A percentile compares a stretch with the other conserved stretches of the same genome.
Evolutionary conservation across 2,113 vertebrate species (phyloP).

Genomic region (Nothoprocta perdicaria): DNA sequence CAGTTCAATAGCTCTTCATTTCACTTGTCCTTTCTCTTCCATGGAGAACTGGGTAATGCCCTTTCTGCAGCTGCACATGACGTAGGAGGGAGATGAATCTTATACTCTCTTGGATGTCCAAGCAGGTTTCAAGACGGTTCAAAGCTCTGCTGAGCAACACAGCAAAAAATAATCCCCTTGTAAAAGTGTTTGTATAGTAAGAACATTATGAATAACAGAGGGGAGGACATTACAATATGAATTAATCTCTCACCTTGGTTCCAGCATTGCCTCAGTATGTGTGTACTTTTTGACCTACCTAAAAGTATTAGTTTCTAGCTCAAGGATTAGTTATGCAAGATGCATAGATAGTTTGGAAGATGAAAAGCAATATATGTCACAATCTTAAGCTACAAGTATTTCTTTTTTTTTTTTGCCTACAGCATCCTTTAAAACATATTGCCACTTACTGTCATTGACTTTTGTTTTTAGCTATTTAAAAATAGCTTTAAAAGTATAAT

Average conservation of each 20-base stretch:
- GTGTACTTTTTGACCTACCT: not conserved
- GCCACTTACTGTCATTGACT: not conserved
- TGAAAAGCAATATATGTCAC: not conserved
- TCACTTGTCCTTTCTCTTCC: not conserved
- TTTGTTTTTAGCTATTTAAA: not conserved
- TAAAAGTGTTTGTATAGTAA: not conserved
- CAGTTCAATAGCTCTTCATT: not conserved
- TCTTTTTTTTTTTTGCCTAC: not conserved
- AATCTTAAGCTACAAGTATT: not conserved
- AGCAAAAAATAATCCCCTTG: not conserved
- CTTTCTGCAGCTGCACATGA: not conserved
- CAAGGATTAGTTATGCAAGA: not conserved
- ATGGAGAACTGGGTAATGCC: not conserved
- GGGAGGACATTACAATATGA: fast-evolving
- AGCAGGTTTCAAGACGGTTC: not conserved
- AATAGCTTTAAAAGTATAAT: not conserved
- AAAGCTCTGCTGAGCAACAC: not conserved
- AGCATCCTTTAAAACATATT: not conserved
- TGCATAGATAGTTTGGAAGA: not conserved
- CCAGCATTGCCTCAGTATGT: not conserved
- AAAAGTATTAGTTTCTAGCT: not conserved
- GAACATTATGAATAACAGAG: not conserved
- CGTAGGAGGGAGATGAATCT: not conserved
- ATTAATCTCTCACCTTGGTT: not conserved
- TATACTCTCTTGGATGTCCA: not conserved